Evolutionary conservation across 2,797 vertebrate genomes (phyloP), one percentile per base, ranked within the genome.

Genomic region (Malurus splendens): DNA sequence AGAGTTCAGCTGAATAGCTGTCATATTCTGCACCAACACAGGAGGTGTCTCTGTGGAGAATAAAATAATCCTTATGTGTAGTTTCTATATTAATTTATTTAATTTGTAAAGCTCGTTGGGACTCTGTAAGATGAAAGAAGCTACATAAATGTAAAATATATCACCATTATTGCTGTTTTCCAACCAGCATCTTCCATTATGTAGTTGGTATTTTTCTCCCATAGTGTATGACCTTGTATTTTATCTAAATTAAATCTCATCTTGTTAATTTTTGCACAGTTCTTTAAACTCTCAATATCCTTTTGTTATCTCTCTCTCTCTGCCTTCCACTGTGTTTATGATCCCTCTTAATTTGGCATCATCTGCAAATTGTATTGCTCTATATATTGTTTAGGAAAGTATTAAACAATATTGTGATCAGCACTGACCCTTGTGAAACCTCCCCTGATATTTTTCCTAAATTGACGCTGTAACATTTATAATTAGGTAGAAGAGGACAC

Each of bases 231-330:
- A 96, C 94, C 96, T 97, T 97, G 96, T 96, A 97, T 97, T 97
- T 97, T 97, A 97, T 96, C 97, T 96, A 97, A 96, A 97, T 97
- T 97, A 97, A 97, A 97, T 97, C 96, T 96, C 96, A 96, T 97
- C 96, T 95, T 97, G 97, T 96, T 97, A 97, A 97, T 97, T 97
- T 97, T 97, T 96, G 87, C 96, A 96, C 87, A 96, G 93, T 96
- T 97, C 94, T 97, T 96, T 97, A 97, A 97, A 97, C 94, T 97
- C 96, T 97, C 93, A 90, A 89, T 90, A 94, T 92, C 91, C 90
- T 93, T 95, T 91, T 93, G 93, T 96, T 95, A 96, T 95, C 92
- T 92, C 80, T 64, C 78, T 85, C 76, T 90, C 67, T 83, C 59
- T 85, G 87, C 90, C 85, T 93, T 95, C 90, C 73, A 87, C 83